phyloP scores from a whole-genome alignment of 2,113 vertebrate species.

The Ceuthmochares aereus region DNA sequence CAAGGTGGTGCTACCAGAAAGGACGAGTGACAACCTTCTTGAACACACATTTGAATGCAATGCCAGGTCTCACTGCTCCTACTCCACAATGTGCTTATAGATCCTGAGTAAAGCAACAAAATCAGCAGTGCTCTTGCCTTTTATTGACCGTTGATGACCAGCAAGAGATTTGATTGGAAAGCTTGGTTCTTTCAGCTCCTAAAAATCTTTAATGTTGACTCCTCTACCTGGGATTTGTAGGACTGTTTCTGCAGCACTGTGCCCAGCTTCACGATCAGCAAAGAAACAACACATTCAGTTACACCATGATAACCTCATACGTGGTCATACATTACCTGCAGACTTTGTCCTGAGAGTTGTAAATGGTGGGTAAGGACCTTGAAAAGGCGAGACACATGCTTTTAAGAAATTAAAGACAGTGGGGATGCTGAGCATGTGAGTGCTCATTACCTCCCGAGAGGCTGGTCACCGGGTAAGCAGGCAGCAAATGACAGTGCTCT shows the following conservation, averaged over 20 bases:
- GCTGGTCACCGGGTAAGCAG: not conserved
- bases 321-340: not conserved
- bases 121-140: accelerated
- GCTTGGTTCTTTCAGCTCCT: not conserved
- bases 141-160: not conserved
- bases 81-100: not conserved
- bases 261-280: not conserved
- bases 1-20: not conserved
- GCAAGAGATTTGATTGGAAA: not conserved
- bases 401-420: not conserved
- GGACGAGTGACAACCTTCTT: not conserved
- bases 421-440: not conserved
- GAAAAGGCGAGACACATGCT: not conserved
- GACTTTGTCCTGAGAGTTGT: not conserved
- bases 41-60: not conserved
- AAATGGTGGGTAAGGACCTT: not conserved
- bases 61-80: not conserved
- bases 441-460: not conserved
- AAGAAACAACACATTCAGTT: not conserved
- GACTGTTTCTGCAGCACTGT: not conserved
- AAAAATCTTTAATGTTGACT: not conserved
- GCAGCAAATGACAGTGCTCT: not conserved
- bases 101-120: not conserved
- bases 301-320: not conserved
- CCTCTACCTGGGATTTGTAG: not conserved